phyloP scores from a whole-genome alignment of 2,797 vertebrate species.

The Bradypus variegatus region DNA sequence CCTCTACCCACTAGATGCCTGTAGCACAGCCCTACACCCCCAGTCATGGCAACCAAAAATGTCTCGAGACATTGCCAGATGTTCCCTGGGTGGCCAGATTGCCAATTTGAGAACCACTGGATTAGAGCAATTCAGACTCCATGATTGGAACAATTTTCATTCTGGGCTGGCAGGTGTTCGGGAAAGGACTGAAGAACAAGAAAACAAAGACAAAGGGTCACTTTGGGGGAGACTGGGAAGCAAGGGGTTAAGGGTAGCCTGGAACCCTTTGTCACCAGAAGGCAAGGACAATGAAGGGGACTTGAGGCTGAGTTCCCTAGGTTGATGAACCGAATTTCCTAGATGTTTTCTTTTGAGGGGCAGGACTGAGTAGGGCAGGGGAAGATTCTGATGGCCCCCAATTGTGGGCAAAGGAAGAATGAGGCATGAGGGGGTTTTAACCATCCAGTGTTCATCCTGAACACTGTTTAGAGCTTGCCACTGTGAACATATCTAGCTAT shows the following conservation, averaged over 20 bases:
- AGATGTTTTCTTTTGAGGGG: neutral
- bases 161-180: neutral
- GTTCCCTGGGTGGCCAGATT: too few species aligned
- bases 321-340: neutral
- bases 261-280: neutral
- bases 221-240: neutral
- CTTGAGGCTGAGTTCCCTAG: neutral
- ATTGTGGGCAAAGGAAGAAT: neutral
- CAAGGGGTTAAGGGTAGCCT: neutral
- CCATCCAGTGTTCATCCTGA: neutral
- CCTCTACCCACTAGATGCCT: neutral
- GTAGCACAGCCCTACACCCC: too few species aligned
- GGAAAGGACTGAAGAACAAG: neutral
- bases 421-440: neutral
- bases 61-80: neutral
- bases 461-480: neutral
- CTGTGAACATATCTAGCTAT: too few species aligned
- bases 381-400: neutral
- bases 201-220: neutral
- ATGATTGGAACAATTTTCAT: neutral
- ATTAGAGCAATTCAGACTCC: neutral
- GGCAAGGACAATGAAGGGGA: neutral
- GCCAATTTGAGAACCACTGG: neutral
- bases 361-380: neutral
- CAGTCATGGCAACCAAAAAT: neutral